A percentile compares a stretch with the other conserved stretches of the same genome.
Conservation (phyloP, 2,888 invertebrate genomes). For the Opisthograptis luteolata region DNA sequence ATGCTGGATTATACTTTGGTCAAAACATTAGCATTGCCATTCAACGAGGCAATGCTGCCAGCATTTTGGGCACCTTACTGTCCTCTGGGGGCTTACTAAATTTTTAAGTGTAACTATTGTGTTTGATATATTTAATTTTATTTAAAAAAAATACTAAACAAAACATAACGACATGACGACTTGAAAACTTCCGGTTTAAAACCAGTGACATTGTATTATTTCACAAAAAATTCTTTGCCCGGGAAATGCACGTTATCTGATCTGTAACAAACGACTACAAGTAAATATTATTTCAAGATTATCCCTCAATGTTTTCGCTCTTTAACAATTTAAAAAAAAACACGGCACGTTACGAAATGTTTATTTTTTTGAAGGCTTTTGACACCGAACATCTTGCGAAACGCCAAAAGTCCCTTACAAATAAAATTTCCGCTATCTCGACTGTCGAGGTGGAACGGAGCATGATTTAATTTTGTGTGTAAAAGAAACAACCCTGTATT, state of each 20-base stretch:
- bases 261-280: not conserved
- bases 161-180: too few species aligned
- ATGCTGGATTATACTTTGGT: too few species aligned
- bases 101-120: too few species aligned
- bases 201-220: too few species aligned
- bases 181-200: too few species aligned
- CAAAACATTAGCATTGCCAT: too few species aligned
- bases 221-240: not conserved
- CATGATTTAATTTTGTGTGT: constrained; percentile 13
- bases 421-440: constrained; percentile 12
- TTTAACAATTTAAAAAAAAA: constrained; percentile 3
- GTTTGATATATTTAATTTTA: too few species aligned
- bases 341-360: constrained; percentile 5
- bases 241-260: not conserved
- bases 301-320: not conserved
- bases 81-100: too few species aligned
- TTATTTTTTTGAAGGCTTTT: constrained; percentile 13
- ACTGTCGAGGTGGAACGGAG: not conserved
- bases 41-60: too few species aligned
- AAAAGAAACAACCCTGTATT: constrained; percentile 11
- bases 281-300: not conserved
- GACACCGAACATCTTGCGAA: constrained; percentile 3
- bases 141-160: too few species aligned
- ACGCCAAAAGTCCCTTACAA: not conserved
- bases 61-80: too few species aligned